Base-by-base conservation (phyloP, 2,797 vertebrate species). In the Danio kyathit region DNA sequence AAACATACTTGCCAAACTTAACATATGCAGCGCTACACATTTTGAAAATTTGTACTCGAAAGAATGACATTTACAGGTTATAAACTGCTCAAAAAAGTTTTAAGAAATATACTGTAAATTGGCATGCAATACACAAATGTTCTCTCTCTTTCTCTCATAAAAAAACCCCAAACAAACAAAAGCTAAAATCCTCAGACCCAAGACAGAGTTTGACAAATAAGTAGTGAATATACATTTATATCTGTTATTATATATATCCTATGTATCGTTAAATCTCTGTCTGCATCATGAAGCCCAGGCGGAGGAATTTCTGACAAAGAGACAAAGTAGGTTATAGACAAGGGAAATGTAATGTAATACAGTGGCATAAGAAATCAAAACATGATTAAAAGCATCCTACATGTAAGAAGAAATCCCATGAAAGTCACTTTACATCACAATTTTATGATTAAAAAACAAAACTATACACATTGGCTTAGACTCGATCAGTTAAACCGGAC, bases 61-160 rank as follows among this genome's bases (percentile, higher is more conserved):
- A 92, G 93, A 96, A 93, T 93, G 96, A 95, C 95, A 95, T 93
- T 94, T 95, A 95, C 96, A 97, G 96, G 96, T 95, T 97, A 96
- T 95, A 95, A 96, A 97, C 95, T 94, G 95, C 95, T 97, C 94
- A 95, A 95, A 29, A 29, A 95, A 87, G 94, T 89, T 91, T 94
- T 94, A 95, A 95, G 95, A 95, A 94, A 95, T 91, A 93, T 94
- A 96, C 94, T 91, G 95, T 94, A 94, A 95, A 94, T 95, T 94
- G 94, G 96, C 96, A 97, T 97, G 96, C 96, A 97, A 96, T 95
- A 97, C 95, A 97, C 94, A 95, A 96, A 96, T 94, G 92, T 91
- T 95, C 90, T 90, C 90, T 91, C 90, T 90, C 90, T 88, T 83
- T 88, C 74, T 64, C 60, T 64, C 48, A 76, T 76, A 16, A 91